These are phyloP conservation scores for Oxyruncus cristatus DNA, from an alignment of 2,113 vertebrate genomes.

Conservation along the genomic window DNA sequence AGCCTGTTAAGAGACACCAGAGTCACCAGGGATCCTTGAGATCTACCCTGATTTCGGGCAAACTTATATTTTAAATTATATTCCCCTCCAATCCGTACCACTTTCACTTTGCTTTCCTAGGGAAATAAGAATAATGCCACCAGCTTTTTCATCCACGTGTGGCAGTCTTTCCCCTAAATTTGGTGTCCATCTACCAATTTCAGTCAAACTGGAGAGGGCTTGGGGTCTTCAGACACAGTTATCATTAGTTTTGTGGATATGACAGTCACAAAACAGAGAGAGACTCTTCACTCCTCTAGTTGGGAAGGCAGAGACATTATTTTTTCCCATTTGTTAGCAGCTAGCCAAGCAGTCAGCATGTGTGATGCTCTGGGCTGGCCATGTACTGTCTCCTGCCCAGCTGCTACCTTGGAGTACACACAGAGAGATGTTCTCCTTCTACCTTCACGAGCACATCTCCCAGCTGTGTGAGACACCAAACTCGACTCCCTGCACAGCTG, in stretches of 20 bases:
- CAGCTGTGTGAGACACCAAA: background rate
- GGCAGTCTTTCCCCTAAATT: background rate
- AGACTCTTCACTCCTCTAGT: background rate
- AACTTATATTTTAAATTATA: background rate
- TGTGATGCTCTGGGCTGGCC: background rate
- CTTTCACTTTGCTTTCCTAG: background rate
- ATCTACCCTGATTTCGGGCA: background rate
- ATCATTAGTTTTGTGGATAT: background rate
- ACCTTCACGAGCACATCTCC: background rate
- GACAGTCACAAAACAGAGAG: background rate
- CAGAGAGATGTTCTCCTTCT: background rate
- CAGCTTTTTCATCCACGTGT: background rate
- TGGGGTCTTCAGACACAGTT: background rate
- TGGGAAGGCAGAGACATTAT: background rate
- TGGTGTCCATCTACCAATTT: background rate
- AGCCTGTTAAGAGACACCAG: conserved; percentile 15
- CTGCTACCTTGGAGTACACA: background rate
- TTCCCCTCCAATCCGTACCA: background rate
- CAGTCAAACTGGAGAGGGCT: background rate
- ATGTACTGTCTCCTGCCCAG: background rate
- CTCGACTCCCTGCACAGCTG: background rate
- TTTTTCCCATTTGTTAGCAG: background rate
- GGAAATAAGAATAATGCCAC: background rate
- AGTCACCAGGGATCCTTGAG: conserved; percentile 16
- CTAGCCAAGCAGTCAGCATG: background rate